Evolutionary conservation across 2,888 invertebrate species (phyloP), one percentile per base, ranked within the genome.

Genomic region (Acanthosepion lycidas): DNA sequence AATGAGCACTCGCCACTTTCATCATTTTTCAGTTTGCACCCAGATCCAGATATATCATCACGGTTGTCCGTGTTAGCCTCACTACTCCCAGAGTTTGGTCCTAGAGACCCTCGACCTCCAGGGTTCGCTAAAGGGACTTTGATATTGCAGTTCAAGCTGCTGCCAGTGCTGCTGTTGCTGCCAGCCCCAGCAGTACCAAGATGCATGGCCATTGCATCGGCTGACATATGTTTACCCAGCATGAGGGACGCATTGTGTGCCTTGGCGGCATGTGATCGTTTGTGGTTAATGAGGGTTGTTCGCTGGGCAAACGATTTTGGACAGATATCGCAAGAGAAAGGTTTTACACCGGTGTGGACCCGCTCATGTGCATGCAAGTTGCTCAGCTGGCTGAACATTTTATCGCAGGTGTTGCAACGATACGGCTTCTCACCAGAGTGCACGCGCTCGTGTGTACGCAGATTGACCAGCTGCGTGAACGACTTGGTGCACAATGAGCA

Each of bases 401-500:
- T 94, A 51, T 64, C 49, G 64, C 94, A 94, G 18, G 51, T 51
- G 64, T 51, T 53, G 48, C 94, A 94, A 26, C 53, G 53, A 64
- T 94, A 94, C 48, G 64, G 78, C 15, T 91, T 94, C 64, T 94
- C 94, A 20, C 94, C 94, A 64, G 94, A 91, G 94, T 94, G 94
- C 8, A 91, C 91, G 6, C 94, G 53, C 78, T 59, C 91, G 94
- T 94, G 94, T 8, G 91, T 64, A 64, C 53, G 51, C 28, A 94
- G 91, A 51, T 91, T 91, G 49, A 51, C 53, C 64, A 59, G 53
- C 59, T 91, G 59, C 48, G 94, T 91, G 78, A 94, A 94, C 53
- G 91, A 64, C 91, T 94, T 94, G 28, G 33, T 51, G 78, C 94
- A 94, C 78, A 91, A 48, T 51, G 78, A 51, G 48, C 94, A 94